Base-by-base conservation (phyloP, 1,140 invertebrate species). In the Drosophila ficusphila region DNA sequence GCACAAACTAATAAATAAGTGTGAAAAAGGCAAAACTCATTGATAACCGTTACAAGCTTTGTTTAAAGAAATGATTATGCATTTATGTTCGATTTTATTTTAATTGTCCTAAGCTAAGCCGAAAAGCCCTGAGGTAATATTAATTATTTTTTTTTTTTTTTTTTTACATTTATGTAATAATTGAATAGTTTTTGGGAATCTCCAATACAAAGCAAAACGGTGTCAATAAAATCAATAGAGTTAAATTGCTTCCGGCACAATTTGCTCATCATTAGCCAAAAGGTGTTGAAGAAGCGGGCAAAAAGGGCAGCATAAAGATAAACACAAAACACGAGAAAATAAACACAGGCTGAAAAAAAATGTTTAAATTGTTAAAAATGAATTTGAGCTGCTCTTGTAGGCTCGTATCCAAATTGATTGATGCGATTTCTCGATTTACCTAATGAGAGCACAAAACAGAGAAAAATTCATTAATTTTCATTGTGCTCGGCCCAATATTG, bases 201-300 rank as follows among this genome's bases (percentile, higher is more conserved):
- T 38, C 7, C 8, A 19, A 29, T 61, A 51, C 76, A 60, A 86
- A 57, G 41, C 56, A 73, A 82, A 86, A 81, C 82, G 71, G 76
- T 86, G 81, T 86, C 76, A 86, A 85, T 85, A 85, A 81, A 77
- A 65, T 74, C 82, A 86, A 86, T 85, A 53, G 62, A 74, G 58
- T 34, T 27, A 70, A 74, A 73, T 76, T 73, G 76, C 81, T 77
- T 88, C 73, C 81, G 82, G 81, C 81, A 86, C 44, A 81, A 86
- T 76, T 75, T 86, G 77, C 54, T 74, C 82, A 81, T 86, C 81
- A 86, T 86, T 76, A 86, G 81, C 77, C 82, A 81, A 81, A 74
- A 69, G 52, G 44, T 65, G 49, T 68, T 68, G 62, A 54, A 67
- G 51, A 72, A 60, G 76, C 53, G 31, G 38, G 34, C 61, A 44